These are phyloP conservation scores for Trissolcus basalis DNA, from an alignment of 1,140 invertebrate species.

Conservation along the genomic window DNA sequence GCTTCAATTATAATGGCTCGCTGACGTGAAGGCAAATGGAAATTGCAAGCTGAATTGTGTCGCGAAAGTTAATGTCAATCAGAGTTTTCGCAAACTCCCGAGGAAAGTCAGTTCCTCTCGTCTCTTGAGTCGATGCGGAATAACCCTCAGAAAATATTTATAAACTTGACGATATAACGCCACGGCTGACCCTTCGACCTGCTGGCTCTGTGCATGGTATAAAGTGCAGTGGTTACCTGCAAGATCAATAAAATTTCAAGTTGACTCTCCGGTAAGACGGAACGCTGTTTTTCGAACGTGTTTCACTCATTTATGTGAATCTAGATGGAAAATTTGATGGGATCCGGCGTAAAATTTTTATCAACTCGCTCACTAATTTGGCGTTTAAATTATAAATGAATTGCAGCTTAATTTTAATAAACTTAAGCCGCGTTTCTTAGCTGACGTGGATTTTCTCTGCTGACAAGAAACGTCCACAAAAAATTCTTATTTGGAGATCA, in stretches of 20 bases:
- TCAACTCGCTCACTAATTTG: constrained; percentile 15
- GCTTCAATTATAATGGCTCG: constrained; percentile 14
- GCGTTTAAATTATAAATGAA: constrained; percentile 24
- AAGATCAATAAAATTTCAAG: constrained; percentile 58
- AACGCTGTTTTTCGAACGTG: constrained; percentile 40
- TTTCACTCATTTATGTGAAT: constrained; percentile 24
- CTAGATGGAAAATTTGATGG: constrained; percentile 25
- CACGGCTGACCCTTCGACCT: constrained; percentile 51
- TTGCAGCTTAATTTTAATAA: constrained; percentile 1
- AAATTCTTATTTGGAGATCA: too few relatives aligned
- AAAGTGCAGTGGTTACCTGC: constrained; percentile 54
- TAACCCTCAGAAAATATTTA: constrained; percentile 58
- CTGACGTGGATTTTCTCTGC: too few relatives aligned
- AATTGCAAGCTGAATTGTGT: not conserved
- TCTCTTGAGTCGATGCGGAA: constrained; percentile 39
- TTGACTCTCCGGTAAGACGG: constrained; percentile 22
- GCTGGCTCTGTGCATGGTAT: constrained; percentile 39
- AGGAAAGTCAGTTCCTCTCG: constrained; percentile 39
- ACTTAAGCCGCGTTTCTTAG: not conserved
- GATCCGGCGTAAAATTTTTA: constrained; percentile 9
- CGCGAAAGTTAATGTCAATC: not conserved
- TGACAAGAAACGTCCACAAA: too few relatives aligned
- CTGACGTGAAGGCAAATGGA: not conserved
- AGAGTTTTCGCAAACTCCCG: constrained; percentile 19
- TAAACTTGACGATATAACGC: constrained; percentile 52